Percentiles rank a stretch among this genome's conserved stretches.
Conservation (phyloP, 2,888 invertebrate species). For the Diaprepes abbreviatus region DNA sequence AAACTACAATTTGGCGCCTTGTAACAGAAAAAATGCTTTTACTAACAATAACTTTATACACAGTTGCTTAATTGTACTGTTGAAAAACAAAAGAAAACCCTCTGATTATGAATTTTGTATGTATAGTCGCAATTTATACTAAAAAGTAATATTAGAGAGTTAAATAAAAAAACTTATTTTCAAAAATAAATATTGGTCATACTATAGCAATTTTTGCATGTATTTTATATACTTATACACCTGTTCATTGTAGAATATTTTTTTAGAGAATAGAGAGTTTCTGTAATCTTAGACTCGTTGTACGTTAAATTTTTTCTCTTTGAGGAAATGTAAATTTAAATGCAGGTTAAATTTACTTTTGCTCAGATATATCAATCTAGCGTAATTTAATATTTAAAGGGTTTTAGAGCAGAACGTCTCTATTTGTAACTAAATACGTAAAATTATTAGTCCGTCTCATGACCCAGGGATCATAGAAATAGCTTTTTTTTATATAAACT, state of each 20-base stretch:
- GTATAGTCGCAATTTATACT: conserved; percentile 52
- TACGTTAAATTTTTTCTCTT: not conserved
- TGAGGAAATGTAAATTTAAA: conserved; percentile 29
- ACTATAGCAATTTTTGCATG: conserved; percentile 56
- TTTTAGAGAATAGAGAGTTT: not conserved
- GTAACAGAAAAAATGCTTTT: conserved; percentile 6
- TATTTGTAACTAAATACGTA: conserved; percentile 53
- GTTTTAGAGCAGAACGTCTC: conserved; percentile 1
- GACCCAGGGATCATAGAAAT: conserved; percentile 57
- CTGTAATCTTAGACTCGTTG: not conserved
- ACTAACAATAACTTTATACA: conserved; percentile 17
- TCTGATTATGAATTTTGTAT: conserved; percentile 60
- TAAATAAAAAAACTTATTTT: conserved; percentile 61
- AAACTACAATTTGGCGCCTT: conserved; percentile 17
- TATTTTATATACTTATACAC: conserved; percentile 58
- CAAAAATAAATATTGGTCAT: conserved; percentile 51
- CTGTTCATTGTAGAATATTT: conserved; percentile 42
- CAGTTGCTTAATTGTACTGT: conserved; percentile 22
- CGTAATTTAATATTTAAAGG: not conserved
- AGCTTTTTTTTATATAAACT: conserved; percentile 38
- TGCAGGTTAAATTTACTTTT: conserved; percentile 40
- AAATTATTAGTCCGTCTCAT: conserved; percentile 60
- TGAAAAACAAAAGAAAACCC: conserved; percentile 55
- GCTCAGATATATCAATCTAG: not conserved
- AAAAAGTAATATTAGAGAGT: conserved; percentile 52